Percentiles rank a stretch among this genome's conserved stretches.
Evolutionary conservation across 2,888 invertebrate species (phyloP).

Genomic region (Eudasyphora cyanicolor): DNA sequence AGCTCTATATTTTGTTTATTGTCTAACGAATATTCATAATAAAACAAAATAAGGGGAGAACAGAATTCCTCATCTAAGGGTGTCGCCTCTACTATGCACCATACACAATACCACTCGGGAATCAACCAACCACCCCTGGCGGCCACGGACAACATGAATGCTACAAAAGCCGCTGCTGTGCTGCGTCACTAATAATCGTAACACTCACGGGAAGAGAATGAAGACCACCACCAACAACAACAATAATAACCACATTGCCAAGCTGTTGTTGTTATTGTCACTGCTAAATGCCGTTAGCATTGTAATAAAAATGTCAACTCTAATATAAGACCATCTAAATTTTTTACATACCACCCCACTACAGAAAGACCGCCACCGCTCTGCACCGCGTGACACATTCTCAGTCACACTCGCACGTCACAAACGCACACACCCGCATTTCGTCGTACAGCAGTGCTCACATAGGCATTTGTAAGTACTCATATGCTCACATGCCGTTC

Average conservation of each 20-base stretch:
- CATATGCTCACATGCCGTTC: not conserved
- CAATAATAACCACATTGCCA: not conserved
- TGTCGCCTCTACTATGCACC: not conserved
- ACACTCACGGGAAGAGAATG: not conserved
- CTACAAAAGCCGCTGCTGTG: not conserved
- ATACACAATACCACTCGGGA: not conserved
- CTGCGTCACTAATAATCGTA: not conserved
- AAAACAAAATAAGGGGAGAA: slow-evolving; percentile 1
- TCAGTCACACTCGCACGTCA: not conserved
- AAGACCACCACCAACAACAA: not conserved
- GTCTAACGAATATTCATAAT: slow-evolving; percentile 4
- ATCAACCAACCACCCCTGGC: not conserved
- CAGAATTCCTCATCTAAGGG: slow-evolving; percentile 15
- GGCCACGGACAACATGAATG: not conserved
- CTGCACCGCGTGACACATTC: slow-evolving; percentile 25
- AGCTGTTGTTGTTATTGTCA: slow-evolving; percentile 18
- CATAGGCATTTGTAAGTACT: not conserved
- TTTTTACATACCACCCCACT: not conserved
- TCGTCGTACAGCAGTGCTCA: not conserved
- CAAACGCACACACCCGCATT: not conserved
- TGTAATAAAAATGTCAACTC: slow-evolving; percentile 77
- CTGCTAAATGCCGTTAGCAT: slow-evolving; percentile 73
- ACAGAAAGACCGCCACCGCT: not conserved
- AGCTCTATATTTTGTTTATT: not conserved
- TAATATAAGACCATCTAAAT: slow-evolving; percentile 59